phyloP scores from a whole-genome alignment of 2,888 invertebrate genomes.

The Augochlorella aurata region DNA sequence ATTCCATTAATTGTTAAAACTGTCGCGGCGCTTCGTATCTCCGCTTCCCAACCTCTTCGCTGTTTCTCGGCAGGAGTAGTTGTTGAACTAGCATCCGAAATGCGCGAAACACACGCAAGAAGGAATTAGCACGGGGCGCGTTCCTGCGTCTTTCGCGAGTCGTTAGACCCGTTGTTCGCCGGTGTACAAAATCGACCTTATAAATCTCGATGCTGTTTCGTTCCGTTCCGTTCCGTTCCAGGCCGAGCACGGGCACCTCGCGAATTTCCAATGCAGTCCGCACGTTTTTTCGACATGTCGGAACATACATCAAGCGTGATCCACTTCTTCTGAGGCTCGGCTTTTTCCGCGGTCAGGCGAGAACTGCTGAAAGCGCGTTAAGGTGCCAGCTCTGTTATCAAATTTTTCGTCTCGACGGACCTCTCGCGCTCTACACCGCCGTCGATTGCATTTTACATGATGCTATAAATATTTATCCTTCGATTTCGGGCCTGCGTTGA shows the following conservation, averaged over 20 bases:
- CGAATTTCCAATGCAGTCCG: slow-evolving; percentile 46
- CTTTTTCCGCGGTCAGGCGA: slow-evolving; percentile 1
- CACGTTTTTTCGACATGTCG: slow-evolving; percentile 32
- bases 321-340: slow-evolving; percentile 14
- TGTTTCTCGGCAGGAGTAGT: background rate
- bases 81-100: background rate
- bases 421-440: background rate
- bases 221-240: background rate
- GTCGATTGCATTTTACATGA: background rate
- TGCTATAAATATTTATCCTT: background rate
- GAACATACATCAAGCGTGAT: slow-evolving; percentile 45
- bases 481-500: background rate
- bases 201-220: slow-evolving; percentile 40
- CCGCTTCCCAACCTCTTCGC: background rate
- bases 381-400: slow-evolving; percentile 17
- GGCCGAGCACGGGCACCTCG: slow-evolving; percentile 14
- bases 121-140: slow-evolving; percentile 25
- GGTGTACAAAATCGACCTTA: slow-evolving; percentile 32
- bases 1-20: slow-evolving; percentile 37
- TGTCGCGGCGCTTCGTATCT: background rate
- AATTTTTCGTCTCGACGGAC: slow-evolving; percentile 28
- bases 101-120: slow-evolving; percentile 6
- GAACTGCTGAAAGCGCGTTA: slow-evolving; percentile 45
- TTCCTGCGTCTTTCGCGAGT: slow-evolving; percentile 25
- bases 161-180: slow-evolving; percentile 30